Percentiles rank a stretch among this genome's conserved stretches.
These are phyloP conservation scores for Micrasema longulum DNA, from an alignment of 1,140 invertebrate genomes.

Conservation along the genomic window DNA sequence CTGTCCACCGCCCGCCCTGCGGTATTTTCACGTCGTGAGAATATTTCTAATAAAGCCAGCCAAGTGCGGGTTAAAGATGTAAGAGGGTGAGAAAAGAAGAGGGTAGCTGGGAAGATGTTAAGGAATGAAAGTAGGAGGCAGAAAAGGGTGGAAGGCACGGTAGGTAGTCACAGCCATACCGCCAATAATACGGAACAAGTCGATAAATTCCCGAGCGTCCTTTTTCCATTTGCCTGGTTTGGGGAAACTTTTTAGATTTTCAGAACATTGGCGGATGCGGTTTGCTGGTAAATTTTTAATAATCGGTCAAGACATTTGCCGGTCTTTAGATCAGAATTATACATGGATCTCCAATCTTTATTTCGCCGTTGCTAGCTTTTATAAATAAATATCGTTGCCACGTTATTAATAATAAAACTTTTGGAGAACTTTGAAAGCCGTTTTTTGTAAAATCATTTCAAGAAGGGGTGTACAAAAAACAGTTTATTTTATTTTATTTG, in stretches of 20 bases:
- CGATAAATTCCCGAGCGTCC: slow-evolving; percentile 47
- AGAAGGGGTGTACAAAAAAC: too few relatives aligned
- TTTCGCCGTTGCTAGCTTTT: too few relatives aligned
- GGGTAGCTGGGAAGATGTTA: slow-evolving; percentile 6
- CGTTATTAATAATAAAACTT: too few relatives aligned
- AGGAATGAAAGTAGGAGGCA: background rate
- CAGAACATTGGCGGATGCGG: slow-evolving; percentile 29
- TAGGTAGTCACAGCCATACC: slow-evolving; percentile 22
- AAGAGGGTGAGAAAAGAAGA: slow-evolving; percentile 17
- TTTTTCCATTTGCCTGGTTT: slow-evolving; percentile 31
- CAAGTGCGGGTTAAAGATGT: slow-evolving; percentile 23
- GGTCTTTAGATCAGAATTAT: too few relatives aligned
- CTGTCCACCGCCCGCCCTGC: too few relatives aligned
- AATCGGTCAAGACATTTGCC: slow-evolving; percentile 2
- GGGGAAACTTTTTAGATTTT: slow-evolving; percentile 31
- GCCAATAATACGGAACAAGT: slow-evolving; percentile 51
- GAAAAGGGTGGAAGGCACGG: background rate
- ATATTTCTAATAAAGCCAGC: background rate
- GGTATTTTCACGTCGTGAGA: background rate
- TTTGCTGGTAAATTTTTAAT: slow-evolving; percentile 22
- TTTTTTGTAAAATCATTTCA: too few relatives aligned
- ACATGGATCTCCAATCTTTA: too few relatives aligned
- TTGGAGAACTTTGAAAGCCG: too few relatives aligned
- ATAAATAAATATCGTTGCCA: too few relatives aligned
- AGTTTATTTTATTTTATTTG: too few relatives aligned